Conservation (phyloP, 2,888 invertebrate species). For the Netelia inedita region DNA sequence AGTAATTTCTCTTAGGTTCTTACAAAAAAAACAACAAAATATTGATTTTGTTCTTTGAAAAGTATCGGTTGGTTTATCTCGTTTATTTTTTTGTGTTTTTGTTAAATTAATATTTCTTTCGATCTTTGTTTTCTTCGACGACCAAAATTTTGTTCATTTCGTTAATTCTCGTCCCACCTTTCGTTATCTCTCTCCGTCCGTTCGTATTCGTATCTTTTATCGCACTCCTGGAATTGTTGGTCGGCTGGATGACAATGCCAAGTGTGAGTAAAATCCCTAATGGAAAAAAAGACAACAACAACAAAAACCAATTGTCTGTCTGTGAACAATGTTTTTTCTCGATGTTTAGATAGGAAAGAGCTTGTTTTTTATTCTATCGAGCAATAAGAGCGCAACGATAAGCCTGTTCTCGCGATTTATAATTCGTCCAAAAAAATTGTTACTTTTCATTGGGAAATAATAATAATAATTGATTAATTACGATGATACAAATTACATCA, state of each 20-base stretch:
- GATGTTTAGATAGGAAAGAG: conserved; percentile 58
- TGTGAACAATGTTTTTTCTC: conserved; percentile 62
- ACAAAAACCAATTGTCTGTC: conserved; percentile 56
- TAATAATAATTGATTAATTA: background rate
- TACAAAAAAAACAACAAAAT: background rate
- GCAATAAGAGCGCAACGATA: conserved; percentile 40
- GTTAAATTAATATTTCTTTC: conserved; percentile 40
- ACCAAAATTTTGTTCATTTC: too few relatives aligned
- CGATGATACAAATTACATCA: background rate
- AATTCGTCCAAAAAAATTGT: background rate
- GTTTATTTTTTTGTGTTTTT: conserved; percentile 23
- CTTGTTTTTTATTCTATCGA: conserved; percentile 45
- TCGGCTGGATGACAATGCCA: conserved; percentile 84
- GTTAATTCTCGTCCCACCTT: conserved; percentile 53
- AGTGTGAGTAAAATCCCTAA: conserved; percentile 83
- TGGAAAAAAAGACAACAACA: conserved; percentile 64
- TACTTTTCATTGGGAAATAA: background rate
- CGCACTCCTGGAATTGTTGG: conserved; percentile 85
- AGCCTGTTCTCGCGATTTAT: conserved; percentile 43
- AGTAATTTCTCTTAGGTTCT: conserved; percentile 75
- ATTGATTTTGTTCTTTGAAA: conserved; percentile 43
- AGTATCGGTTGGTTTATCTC: conserved; percentile 44
- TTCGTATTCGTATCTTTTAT: conserved; percentile 81
- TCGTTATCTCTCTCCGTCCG: conserved; percentile 57
- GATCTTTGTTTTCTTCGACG: conserved; percentile 22